A percentile compares a stretch with the other conserved stretches of the same genome.
phyloP scores from a whole-genome alignment of 2,888 invertebrate species.

The Antheraea assamensis region DNA sequence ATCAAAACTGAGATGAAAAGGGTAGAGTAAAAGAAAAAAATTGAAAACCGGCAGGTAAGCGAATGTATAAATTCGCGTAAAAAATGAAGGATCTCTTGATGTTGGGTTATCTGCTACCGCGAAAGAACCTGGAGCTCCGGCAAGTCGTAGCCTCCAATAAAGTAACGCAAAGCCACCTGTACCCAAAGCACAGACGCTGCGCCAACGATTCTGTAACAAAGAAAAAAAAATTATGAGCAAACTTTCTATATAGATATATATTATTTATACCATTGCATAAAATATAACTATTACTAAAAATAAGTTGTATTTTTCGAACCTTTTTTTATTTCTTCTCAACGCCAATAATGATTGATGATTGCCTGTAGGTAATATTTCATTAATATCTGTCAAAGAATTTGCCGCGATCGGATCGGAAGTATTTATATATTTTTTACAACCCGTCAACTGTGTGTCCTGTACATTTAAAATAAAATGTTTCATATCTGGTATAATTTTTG shows the following conservation, averaged over 20 bases:
- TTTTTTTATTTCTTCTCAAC: slow-evolving; percentile 45
- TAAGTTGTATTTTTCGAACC: slow-evolving; percentile 56
- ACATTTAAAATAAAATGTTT: slow-evolving; percentile 7
- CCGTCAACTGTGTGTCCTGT: slow-evolving; percentile 26
- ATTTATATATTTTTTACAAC: slow-evolving; percentile 47
- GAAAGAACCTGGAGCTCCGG: slow-evolving; percentile 90
- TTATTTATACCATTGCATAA: background rate
- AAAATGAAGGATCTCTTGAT: slow-evolving; percentile 90
- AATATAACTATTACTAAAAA: slow-evolving; percentile 36
- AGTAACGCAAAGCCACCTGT: slow-evolving; percentile 86
- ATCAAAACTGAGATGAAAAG: slow-evolving; percentile 95
- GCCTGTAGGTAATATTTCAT: slow-evolving; percentile 69
- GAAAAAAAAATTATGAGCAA: slow-evolving; percentile 31
- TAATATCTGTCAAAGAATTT: slow-evolving; percentile 75
- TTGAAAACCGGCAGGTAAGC: slow-evolving; percentile 96
- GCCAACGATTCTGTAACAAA: slow-evolving; percentile 86
- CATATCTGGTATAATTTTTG: background rate
- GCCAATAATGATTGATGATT: slow-evolving; percentile 73
- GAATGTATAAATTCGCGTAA: slow-evolving; percentile 94
- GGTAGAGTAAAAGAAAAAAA: slow-evolving; percentile 92
- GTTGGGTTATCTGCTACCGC: slow-evolving; percentile 98
- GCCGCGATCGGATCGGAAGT: slow-evolving; percentile 58
- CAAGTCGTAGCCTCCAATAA: slow-evolving; percentile 89
- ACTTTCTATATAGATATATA: background rate
- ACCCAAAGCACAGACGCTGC: slow-evolving; percentile 86